Evolutionary conservation across 1,140 invertebrate genomes (phyloP), one percentile per base, ranked within the genome.

Genomic region (Yoshiicerus persimilis): DNA sequence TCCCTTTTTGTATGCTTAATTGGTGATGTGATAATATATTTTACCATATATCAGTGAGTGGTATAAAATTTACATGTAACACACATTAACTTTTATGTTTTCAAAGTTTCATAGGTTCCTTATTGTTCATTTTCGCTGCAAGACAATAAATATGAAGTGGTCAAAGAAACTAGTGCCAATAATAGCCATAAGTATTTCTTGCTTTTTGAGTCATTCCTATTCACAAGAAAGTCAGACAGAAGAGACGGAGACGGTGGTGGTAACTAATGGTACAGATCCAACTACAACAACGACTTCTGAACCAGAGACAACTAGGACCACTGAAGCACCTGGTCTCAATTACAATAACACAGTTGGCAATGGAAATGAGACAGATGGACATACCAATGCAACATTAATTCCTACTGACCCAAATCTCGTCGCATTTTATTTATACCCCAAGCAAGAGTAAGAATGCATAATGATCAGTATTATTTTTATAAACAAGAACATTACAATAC

Each of bases 401-500:
- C 30, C 87, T 2, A 88, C 36, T 77, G 87, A 88, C 56, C 47
- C 83, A 8, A 41, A 85, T 85, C 80, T 70, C n/a, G 23, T 88
- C 13, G 87, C 80, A 85, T 88, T 88, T 85, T 85, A 88, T 34
- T 41, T 88, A 9, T 88, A 88, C 36, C 87, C 87, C 10, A 88
- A 66, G 4, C 30, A 32, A 38, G 83, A 88, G 87, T 88, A 39
- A 84, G 25, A 38, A 47, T 36, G n/a, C n/a, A 13, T 64, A 30
- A 32, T n/a, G n/a, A n/a, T n/a, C n/a, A n/a, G n/a, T n/a, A n/a
- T n/a, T n/a, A n/a, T n/a, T n/a, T n/a, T n/a, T n/a, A n/a, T n/a
- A n/a, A n/a, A n/a, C n/a, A n/a, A n/a, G n/a, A n/a, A n/a, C n/a
- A n/a, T n/a, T n/a, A n/a, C n/a, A n/a, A n/a, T n/a, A n/a, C n/a